Base-by-base conservation (phyloP, 1,140 invertebrate genomes). In the Caenorhabditis remanei region DNA sequence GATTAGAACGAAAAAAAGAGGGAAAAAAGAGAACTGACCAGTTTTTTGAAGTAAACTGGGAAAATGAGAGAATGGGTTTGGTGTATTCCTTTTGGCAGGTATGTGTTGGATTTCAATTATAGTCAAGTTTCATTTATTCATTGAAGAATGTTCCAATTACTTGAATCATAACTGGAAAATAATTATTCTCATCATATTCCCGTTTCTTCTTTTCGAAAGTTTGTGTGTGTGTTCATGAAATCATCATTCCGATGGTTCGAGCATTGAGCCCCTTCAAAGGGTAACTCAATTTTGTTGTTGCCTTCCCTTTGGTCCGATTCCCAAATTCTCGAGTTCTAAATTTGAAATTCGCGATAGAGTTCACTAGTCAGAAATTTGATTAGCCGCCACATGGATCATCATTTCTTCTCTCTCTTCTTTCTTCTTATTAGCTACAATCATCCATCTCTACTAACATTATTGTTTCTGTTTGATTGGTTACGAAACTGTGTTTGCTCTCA, bases 331-430 rank as follows among this genome's bases (percentile, higher is more conserved):
- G n/a, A 50, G 71, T 79, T 79, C 71, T 46, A 79, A 79, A 79
- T 50, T 79, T 50, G 11, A 32, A 71, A 71, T 46, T 71, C 32
- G 32, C 32, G 32, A 32, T 71, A 40, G 71, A 79, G 71, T 79
- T 79, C 71, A 79, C 71, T 79, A 79, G 43, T 79, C 46, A 79
- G 16, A 48, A 75, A 79, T 79, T 48, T 79, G 71, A 79, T 79
- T 79, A 79, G 46, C 71, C 46, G 46, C 71, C 46, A 50, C 71
- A 79, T 79, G 71, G 46, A 79, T 79, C 71, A 79, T 79, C 71
- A 79, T 79, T 24, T 63, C 61, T 32, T 63, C 61, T 63, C 14
- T 50, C 50, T 32, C 40, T 13, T 46, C n/a, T 48, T 75, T 48
- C 24, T 32, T 24, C 67, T 75, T 75, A 79, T 79, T 79, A 50